Evolutionary conservation across 1,140 invertebrate species (phyloP), one percentile per base, ranked within the genome.

Genomic region (Cotesia typhae): DNA sequence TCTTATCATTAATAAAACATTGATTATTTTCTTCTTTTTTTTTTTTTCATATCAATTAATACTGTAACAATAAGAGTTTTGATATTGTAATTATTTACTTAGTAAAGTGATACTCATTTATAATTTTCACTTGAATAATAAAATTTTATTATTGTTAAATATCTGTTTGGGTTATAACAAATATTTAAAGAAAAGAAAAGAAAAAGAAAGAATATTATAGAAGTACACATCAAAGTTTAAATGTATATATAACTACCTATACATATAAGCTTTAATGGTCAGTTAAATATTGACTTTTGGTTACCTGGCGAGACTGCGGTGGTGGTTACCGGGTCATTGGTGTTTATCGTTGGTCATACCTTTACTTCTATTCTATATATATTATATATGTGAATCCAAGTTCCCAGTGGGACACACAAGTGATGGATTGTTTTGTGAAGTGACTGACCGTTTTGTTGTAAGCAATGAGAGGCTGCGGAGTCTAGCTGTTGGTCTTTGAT

Each of bases 221-320:
- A 28, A 2, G 28, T 28, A 59, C 9, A 59, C 7, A 28, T 9
- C 57, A 59, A 20, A 59, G 17, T 20, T 59, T 14, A 59, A 9
- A 59, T 59, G 9, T 59, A 55, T n/a, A n/a, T n/a, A 55, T 55
- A 20, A 9, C 17, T 59, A 17, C 17, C 9, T 5, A 17, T 59
- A 17, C 17, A 9, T 5, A 17, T 20, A 59, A 28, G 57, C 17
- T 20, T 80, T 80, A 81, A 81, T 80, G 77, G 80, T 57, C 75
- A 47, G 72, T 76, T 80, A 80, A 81, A 81, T 81, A 81, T 81
- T 81, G 79, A 80, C 79, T 78, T 52, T 71, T 36, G 73, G 76
- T 76, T 79, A 76, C 73, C 79, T 73, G 67, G 72, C 78, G 61
- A 65, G 35, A 53, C 73, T 75, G 60, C 65, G 61, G 37, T 53